Evolutionary conservation across 2,797 vertebrate genomes (phyloP).

Genomic region (Chrysocyon brachyurus): DNA sequence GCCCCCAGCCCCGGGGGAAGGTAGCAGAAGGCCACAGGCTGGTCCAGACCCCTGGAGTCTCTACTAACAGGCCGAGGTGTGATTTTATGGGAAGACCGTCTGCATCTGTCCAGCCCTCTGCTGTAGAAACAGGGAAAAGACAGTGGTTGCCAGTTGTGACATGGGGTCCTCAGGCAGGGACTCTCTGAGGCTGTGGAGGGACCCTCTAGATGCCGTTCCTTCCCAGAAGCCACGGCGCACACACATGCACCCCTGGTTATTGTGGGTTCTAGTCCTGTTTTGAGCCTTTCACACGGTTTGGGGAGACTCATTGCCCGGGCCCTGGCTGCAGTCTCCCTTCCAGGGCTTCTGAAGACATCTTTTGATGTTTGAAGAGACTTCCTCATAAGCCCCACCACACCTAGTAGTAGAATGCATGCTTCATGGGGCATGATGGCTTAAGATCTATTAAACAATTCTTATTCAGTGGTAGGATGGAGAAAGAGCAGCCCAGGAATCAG

Average conservation of each 20-base stretch:
- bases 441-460: conserved; percentile 32
- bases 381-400: not conserved
- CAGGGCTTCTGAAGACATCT: not conserved
- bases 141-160: not conserved
- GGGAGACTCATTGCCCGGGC: not conserved
- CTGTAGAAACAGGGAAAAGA: not conserved
- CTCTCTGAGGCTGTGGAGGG: not conserved
- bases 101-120: not conserved
- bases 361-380: not conserved
- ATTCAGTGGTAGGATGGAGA: conserved; percentile 8
- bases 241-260: rapidly evolving
- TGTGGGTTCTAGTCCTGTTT: not conserved
- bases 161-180: not conserved
- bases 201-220: not conserved
- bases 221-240: not conserved
- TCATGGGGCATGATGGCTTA: not conserved
- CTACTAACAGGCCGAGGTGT: not conserved
- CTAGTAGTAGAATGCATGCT: not conserved
- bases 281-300: not conserved
- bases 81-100: not conserved
- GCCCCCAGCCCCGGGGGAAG: not conserved
- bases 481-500: conserved; percentile 14
- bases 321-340: not conserved
- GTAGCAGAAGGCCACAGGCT: not conserved
- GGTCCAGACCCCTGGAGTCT: not conserved